Conservation (phyloP, 2,797 vertebrate species). For the Mus minutoides region DNA sequence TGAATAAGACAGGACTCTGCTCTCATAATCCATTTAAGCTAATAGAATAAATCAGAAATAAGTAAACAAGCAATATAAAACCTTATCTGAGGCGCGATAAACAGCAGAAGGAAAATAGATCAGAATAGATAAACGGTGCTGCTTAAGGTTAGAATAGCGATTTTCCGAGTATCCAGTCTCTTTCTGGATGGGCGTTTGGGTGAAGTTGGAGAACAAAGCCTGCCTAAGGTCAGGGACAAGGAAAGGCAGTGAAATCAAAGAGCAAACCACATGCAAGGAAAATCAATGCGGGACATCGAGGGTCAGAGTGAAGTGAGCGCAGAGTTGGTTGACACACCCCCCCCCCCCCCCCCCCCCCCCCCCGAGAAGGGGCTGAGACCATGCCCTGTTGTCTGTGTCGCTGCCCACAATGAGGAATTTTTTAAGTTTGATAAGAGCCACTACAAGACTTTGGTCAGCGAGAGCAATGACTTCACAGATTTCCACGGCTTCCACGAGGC, state of each 20-base stretch:
- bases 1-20: slow-evolving; percentile 18
- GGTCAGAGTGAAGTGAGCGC: background rate
- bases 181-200: slow-evolving; percentile 19
- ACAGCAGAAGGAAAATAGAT: slow-evolving; percentile 1
- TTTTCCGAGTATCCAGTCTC: background rate
- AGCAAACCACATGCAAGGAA: background rate
- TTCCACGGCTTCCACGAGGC: slow-evolving; percentile 21
- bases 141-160: background rate
- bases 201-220: background rate
- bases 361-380: background rate
- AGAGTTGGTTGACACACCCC: background rate
- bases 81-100: background rate
- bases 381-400: background rate
- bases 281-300: background rate
- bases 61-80: slow-evolving; percentile 21
- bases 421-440: background rate
- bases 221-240: background rate
- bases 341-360: too few relatives aligned
- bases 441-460: background rate
- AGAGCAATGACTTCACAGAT: background rate
- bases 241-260: slow-evolving; percentile 8
- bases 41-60: slow-evolving; percentile 48
- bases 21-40: slow-evolving; percentile 22
- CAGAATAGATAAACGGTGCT: background rate
- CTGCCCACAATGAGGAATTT: background rate